Conservation (phyloP, 2,888 invertebrate species). For the Cartodere bifasciata region DNA sequence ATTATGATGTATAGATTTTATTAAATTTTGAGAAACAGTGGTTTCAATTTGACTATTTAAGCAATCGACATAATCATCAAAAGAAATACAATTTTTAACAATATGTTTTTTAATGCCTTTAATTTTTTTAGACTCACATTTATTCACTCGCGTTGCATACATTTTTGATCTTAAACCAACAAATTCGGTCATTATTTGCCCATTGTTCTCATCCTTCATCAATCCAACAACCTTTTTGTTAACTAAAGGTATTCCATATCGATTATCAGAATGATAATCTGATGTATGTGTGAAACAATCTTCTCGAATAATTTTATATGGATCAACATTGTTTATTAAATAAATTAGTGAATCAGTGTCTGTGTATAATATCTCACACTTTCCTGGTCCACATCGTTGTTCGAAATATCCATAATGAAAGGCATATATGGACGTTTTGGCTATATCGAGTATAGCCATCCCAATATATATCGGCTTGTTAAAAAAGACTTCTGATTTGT, state of each 20-base stretch:
- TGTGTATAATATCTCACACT: background rate
- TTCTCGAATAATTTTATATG: background rate
- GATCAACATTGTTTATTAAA: background rate
- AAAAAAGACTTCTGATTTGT: constrained; percentile 2
- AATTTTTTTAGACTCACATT: background rate
- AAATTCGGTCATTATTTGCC: background rate
- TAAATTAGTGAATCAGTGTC: constrained; percentile 3
- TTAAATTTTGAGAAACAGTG: background rate
- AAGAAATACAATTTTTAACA: background rate
- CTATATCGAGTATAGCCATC: constrained; percentile 5
- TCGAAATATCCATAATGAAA: constrained; percentile 3
- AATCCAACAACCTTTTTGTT: constrained; percentile 22
- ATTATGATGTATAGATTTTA: background rate
- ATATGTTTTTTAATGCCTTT: background rate
- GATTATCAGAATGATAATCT: constrained; percentile 6
- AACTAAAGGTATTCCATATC: constrained; percentile 14
- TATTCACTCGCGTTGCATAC: background rate
- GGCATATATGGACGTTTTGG: constrained; percentile 3
- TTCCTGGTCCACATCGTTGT: background rate
- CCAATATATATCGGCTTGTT: constrained; percentile 8
- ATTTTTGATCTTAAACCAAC: constrained; percentile 2
- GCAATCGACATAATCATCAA: constrained; percentile 1
- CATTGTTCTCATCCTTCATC: constrained; percentile 2
- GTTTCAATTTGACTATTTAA: background rate
- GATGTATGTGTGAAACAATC: background rate